Conservation (phyloP, 2,113 vertebrate species). For the Oreotrochilus melanogaster region DNA sequence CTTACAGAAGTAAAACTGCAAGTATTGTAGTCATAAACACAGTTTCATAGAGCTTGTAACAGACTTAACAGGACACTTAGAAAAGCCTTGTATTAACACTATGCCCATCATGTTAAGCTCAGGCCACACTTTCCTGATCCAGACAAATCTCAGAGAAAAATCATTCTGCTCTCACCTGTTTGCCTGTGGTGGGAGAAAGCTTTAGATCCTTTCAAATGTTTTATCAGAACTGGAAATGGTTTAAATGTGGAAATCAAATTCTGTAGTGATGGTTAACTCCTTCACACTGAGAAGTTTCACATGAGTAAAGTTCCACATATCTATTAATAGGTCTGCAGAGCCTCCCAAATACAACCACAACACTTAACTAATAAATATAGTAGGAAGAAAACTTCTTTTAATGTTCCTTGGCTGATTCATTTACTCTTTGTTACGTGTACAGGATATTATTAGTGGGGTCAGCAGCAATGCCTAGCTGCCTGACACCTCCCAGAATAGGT, state of each 20-base stretch:
- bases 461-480: background rate
- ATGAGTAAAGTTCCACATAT: background rate
- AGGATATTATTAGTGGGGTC: background rate
- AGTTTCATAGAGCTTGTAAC: background rate
- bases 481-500: background rate
- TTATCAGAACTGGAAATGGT: slow-evolving; percentile 78
- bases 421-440: background rate
- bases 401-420: background rate
- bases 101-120: background rate
- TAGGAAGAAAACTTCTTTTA: background rate
- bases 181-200: slow-evolving; percentile 81
- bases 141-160: background rate
- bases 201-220: slow-evolving; percentile 79
- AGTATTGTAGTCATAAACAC: background rate
- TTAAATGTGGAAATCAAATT: slow-evolving; percentile 57
- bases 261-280: background rate
- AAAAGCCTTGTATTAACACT: background rate
- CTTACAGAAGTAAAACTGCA: background rate
- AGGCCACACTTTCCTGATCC: background rate
- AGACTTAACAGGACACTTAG: background rate
- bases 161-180: slow-evolving; percentile 73
- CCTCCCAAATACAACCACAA: background rate
- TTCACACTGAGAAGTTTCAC: background rate
- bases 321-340: background rate
- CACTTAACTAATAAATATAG: background rate